Conservation (phyloP, 1,140 invertebrate species). For the Nebria ingens region DNA sequence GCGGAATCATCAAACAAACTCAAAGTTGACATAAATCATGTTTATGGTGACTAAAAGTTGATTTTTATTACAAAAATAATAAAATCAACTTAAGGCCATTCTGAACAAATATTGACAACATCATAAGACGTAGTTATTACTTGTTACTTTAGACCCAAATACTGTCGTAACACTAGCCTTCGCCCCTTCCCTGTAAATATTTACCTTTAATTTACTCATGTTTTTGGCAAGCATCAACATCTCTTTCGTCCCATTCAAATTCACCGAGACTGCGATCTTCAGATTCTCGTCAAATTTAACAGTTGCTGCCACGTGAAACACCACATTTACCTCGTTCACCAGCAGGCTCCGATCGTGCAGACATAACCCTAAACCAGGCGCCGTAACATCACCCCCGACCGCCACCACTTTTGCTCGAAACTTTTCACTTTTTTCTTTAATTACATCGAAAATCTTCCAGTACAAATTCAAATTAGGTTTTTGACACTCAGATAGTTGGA, state of each 20-base stretch:
- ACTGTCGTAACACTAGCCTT: no score
- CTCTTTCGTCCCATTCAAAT: constrained; percentile 47
- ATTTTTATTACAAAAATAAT: not conserved
- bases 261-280: constrained; percentile 45
- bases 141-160: no score
- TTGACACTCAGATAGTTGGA: not conserved
- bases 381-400: constrained; percentile 68
- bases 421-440: constrained; percentile 45
- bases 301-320: constrained; percentile 58
- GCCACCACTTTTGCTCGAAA: constrained; percentile 56
- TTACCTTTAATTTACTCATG: constrained; percentile 38
- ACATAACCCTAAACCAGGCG: constrained; percentile 42
- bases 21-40: no score
- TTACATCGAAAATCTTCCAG: constrained; percentile 59
- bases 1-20: not conserved
- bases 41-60: not conserved
- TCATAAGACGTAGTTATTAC: no score
- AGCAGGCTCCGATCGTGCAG: constrained; percentile 34
- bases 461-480: constrained; percentile 17
- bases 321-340: constrained; percentile 44
- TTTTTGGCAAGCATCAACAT: constrained; percentile 49
- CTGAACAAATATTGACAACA: no score
- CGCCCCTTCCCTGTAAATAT: no score
- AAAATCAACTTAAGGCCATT: no score
- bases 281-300: constrained; percentile 56